A percentile compares a stretch with the other conserved stretches of the same genome.
These are phyloP conservation scores for Argyrosomus regius DNA, from an alignment of 2,797 vertebrate genomes.

Conservation along the genomic window DNA sequence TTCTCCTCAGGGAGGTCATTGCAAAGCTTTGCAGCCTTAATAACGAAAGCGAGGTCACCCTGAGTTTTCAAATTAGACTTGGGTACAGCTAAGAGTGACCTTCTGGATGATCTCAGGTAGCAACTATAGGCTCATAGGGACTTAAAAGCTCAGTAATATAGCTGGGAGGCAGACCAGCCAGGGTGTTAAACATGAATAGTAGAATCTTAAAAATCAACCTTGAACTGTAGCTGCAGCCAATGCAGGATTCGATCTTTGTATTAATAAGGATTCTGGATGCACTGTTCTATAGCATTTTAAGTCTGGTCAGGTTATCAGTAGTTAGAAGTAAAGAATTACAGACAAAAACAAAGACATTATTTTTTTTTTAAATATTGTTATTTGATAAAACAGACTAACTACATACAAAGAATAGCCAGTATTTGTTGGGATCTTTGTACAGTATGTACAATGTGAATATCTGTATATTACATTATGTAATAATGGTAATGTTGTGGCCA, in stretches of 20 bases:
- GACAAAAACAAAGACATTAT: background rate
- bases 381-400: no score
- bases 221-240: conserved; percentile 48
- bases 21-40: conserved; percentile 54
- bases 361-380: no score
- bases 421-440: no score
- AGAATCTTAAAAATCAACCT: conserved; percentile 60
- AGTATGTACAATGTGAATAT: no score
- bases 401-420: no score
- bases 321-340: no score
- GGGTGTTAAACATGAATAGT: conserved; percentile 62
- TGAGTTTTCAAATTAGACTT: conserved; percentile 71
- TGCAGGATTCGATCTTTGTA: conserved; percentile 14
- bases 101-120: conserved; percentile 58
- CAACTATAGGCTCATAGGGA: conserved; percentile 46
- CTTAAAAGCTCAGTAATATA: conserved; percentile 68
- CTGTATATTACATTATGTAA: no score
- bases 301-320: background rate
- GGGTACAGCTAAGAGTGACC: conserved; percentile 63
- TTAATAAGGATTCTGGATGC: conserved; percentile 1
- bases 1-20: conserved; percentile 59
- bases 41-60: conserved; percentile 62
- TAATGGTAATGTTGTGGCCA: no score
- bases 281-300: conserved; percentile 16
- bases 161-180: conserved; percentile 52